These are phyloP conservation scores for Anas bahamensis DNA, from an alignment of 2,797 vertebrate genomes.

Conservation along the genomic window DNA sequence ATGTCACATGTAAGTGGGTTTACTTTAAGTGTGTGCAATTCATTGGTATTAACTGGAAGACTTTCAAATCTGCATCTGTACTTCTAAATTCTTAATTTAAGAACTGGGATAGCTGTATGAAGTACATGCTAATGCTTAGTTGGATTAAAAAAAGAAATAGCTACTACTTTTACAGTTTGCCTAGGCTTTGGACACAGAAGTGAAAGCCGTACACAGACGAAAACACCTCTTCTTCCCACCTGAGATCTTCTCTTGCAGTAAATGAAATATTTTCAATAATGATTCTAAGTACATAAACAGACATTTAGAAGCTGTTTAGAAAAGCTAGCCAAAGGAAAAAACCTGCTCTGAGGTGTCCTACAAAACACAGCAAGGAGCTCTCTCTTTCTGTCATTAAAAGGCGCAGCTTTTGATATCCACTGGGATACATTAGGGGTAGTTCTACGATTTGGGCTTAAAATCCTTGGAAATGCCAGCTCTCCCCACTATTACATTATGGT, in stretches of 20 bases:
- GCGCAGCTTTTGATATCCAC: not conserved
- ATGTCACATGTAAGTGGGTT: not conserved
- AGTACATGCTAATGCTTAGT: not conserved
- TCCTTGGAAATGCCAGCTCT: not conserved
- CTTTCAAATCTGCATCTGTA: not conserved
- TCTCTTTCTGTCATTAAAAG: not conserved
- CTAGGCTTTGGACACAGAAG: not conserved
- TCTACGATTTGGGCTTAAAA: not conserved
- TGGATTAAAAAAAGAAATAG: not conserved
- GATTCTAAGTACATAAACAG: not conserved
- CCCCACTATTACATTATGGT: not conserved
- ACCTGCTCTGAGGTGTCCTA: not conserved
- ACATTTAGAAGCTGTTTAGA: not conserved
- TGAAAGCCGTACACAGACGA: not conserved
- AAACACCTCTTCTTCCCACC: not conserved
- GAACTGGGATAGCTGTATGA: not conserved
- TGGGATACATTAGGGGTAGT: not conserved
- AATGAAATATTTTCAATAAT: not conserved
- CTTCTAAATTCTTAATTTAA: not conserved
- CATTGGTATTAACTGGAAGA: not conserved
- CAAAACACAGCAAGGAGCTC: not conserved
- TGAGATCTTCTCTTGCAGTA: not conserved
- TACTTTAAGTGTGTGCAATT: not conserved
- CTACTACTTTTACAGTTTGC: not conserved
- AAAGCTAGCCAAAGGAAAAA: not conserved